Base-by-base conservation (phyloP, 2,888 invertebrate species). In the Nomada fabriciana region DNA sequence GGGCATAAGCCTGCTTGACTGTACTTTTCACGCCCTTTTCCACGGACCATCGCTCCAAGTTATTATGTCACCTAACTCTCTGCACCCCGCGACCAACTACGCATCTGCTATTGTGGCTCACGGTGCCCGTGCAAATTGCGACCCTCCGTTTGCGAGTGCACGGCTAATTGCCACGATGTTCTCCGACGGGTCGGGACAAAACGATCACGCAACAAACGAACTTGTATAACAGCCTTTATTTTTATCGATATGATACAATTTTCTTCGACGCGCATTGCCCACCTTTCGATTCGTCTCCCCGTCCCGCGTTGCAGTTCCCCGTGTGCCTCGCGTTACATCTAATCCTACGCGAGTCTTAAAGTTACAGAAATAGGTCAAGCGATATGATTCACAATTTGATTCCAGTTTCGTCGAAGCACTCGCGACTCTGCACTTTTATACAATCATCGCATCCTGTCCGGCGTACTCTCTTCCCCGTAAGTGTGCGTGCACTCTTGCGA, bases 11-110 rank as follows among this genome's bases (percentile, higher is more conserved):
- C 90, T 88, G 90, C 89, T 91, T 90, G 93, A 92, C 92, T 93
- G 92, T 92, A 92, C 91, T 92, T 93, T 93, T 93, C 93, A 93
- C 93, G 93, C 92, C 92, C 92, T 91, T 89, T 81, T 85, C 81
- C 83, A 80, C 64, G 53, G 50, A 53, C 64, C 72, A 13, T 20
- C 82, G 36, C 50, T 61, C 60, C 47, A 83, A 85, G 85, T 88
- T 85, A 85, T 87, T 88, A 86, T 82, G 84, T 84, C 87, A 57
- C 70, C 36, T 61, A 65, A 65, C 75, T 73, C 80, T 64, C 50
- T 72, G 47, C 50, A 20, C 11, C 29, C 64, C 42, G 55, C 36
- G 52, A 18, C 15, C 67, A 59, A 74, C 76, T 73, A 73, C 63
- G 75, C 86, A 86, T 86, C 86, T 86, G 86, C 82, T 76, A 80